Conservation (phyloP, 1,140 invertebrate species). For the Pseudomyrmex gracilis region DNA sequence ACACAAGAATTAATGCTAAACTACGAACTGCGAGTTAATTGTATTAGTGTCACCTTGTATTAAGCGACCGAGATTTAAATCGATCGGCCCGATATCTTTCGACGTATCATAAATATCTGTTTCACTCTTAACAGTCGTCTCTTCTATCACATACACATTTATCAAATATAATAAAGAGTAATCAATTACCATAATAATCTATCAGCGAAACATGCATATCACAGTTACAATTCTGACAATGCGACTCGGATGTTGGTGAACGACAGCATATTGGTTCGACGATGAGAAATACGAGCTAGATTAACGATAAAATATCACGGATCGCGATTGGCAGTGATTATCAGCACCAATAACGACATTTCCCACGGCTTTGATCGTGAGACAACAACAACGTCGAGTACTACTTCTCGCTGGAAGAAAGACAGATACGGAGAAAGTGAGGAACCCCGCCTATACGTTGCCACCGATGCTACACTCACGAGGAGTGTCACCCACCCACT, state of each 20-base stretch:
- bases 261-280: constrained; percentile 32
- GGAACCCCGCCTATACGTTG: constrained; percentile 44
- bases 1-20: not conserved
- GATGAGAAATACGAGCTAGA: constrained; percentile 38
- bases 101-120: constrained; percentile 41
- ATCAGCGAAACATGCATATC: constrained; percentile 78
- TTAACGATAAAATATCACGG: constrained; percentile 49
- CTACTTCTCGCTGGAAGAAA: not conserved
- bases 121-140: not conserved
- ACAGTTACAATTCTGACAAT: constrained; percentile 77
- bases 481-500: constrained; percentile 23
- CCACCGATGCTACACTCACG: constrained; percentile 12
- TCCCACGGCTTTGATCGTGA: not conserved
- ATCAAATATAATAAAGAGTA: not conserved
- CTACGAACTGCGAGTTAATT: not conserved
- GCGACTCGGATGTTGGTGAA: constrained; percentile 29
- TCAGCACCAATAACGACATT: constrained; percentile 25
- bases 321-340: constrained; percentile 17
- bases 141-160: not conserved
- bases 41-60: not conserved
- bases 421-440: not conserved
- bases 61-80: constrained; percentile 41
- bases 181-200: constrained; percentile 78
- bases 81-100: constrained; percentile 7
- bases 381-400: not conserved